These are phyloP conservation scores for Hippolais icterina DNA, from an alignment of 2,113 vertebrate species.

Conservation along the genomic window DNA sequence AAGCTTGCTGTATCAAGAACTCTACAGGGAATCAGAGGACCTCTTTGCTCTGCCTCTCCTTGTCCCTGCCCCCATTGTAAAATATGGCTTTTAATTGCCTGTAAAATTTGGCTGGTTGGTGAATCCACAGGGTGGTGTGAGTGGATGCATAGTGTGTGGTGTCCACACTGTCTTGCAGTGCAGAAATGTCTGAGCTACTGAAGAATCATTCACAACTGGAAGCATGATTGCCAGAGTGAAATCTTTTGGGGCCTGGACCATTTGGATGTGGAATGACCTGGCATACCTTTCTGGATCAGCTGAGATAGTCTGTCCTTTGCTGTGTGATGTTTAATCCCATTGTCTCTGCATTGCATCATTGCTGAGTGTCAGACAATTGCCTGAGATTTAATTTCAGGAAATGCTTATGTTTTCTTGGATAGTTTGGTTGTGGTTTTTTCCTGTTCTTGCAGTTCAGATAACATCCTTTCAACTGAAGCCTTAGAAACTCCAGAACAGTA, in stretches of 20 bases:
- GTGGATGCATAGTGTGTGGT: neutral
- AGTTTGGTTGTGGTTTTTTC: neutral
- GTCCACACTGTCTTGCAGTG: fast-evolving
- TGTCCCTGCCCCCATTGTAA: neutral
- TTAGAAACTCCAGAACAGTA: neutral
- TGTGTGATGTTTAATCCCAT: neutral
- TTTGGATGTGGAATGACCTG: neutral
- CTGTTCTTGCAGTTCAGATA: neutral
- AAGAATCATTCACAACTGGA: neutral
- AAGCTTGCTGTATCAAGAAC: neutral
- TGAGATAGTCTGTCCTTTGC: neutral
- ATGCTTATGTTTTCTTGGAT: neutral
- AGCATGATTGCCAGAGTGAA: neutral
- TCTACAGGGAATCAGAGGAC: neutral
- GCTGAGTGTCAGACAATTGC: neutral
- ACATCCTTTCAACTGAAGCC: neutral
- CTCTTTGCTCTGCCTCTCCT: neutral
- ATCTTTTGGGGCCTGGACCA: neutral
- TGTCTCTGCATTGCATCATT: neutral
- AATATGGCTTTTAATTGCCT: neutral
- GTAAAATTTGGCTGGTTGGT: neutral
- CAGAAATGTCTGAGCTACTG: neutral
- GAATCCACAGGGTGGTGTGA: neutral
- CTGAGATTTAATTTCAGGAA: neutral
- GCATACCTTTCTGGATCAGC: neutral